phyloP scores from a whole-genome alignment of 2,888 invertebrate genomes.

The Drosophila eohydei region DNA sequence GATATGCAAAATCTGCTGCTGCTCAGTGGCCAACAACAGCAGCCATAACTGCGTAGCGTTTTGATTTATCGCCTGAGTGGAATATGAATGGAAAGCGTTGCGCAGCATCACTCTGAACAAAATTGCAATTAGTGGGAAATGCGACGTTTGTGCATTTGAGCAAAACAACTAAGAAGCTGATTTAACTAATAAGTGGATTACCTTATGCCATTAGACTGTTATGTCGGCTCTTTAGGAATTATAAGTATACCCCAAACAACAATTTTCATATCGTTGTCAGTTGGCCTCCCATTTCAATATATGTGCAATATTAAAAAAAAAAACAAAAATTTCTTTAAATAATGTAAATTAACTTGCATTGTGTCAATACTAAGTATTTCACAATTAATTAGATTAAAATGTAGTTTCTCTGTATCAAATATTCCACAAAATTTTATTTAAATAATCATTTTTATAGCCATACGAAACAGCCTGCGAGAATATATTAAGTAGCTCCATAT shows the following conservation, averaged over 20 bases:
- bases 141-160: background rate
- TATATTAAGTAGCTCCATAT: too few species aligned
- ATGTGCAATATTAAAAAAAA: too few species aligned
- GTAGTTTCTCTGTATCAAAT: too few species aligned
- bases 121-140: background rate
- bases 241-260: background rate
- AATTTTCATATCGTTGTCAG: background rate
- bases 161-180: background rate
- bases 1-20: conserved; percentile 40
- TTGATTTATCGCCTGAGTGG: conserved; percentile 20
- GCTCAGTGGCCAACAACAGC: conserved; percentile 14
- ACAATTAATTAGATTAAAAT: too few species aligned
- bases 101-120: background rate
- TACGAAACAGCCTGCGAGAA: too few species aligned
- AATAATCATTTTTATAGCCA: too few species aligned
- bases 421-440: too few species aligned
- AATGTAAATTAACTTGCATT: too few species aligned
- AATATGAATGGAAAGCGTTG: conserved; percentile 4
- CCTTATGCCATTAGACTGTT: background rate
- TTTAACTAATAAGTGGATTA: background rate
- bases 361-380: too few species aligned
- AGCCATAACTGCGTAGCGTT: conserved; percentile 2
- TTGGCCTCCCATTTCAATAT: too few species aligned
- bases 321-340: too few species aligned
- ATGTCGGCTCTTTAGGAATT: background rate